phyloP scores from a whole-genome alignment of 2,797 vertebrate species.

The Lophotriccus pileatus region DNA sequence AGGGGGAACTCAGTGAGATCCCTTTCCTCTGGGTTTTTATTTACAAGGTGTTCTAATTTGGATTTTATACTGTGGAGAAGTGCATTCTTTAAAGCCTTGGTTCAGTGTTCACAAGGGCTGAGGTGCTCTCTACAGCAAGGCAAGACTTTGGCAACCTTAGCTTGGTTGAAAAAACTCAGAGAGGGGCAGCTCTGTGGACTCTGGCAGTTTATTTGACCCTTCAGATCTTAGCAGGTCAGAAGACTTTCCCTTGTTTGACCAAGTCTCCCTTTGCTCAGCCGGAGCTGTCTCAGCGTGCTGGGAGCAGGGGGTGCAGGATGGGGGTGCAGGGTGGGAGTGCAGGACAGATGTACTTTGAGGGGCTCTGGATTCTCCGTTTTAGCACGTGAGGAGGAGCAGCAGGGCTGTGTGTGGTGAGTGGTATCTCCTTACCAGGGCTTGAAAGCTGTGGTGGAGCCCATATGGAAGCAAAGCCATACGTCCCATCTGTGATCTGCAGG shows the following conservation, averaged over 20 bases:
- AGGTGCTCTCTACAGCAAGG: neutral
- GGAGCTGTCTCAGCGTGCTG: accelerated
- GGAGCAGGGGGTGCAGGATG: neutral
- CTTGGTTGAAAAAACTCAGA: neutral
- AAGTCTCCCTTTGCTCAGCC: neutral
- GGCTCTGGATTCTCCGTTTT: neutral
- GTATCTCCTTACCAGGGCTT: neutral
- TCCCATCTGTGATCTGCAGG: neutral
- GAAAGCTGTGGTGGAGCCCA: neutral
- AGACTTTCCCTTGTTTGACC: neutral
- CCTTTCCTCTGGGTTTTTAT: neutral
- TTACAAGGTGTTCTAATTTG: neutral
- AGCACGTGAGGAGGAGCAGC: neutral
- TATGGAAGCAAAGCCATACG: neutral
- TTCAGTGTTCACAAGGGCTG: neutral
- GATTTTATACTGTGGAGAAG: neutral
- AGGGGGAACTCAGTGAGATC: neutral
- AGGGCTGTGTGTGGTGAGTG: neutral
- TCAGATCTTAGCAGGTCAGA: neutral
- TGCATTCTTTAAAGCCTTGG: neutral
- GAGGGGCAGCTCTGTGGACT: neutral
- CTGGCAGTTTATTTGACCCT: neutral
- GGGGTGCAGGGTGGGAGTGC: neutral
- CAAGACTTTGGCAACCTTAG: neutral
- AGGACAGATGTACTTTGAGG: neutral